These are phyloP conservation scores for Aphyosemion australe DNA, from an alignment of 2,113 vertebrate species.

Conservation along the genomic window DNA sequence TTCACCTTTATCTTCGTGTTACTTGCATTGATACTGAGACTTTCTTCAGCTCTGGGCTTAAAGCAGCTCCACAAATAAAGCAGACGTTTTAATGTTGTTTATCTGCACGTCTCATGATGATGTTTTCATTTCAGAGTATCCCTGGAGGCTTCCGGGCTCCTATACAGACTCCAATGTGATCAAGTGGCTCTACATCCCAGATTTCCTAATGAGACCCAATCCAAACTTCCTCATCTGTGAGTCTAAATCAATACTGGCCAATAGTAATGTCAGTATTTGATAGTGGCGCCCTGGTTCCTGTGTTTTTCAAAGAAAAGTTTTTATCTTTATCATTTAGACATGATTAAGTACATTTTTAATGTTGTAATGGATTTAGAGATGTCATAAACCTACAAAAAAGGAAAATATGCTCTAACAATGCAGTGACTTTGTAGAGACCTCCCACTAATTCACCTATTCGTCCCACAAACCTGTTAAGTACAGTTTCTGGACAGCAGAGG, in stretches of 20 bases:
- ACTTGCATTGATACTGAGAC: background rate
- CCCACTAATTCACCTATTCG: too few relatives aligned
- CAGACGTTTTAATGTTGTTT: constrained; percentile 1
- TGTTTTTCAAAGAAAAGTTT: too few relatives aligned
- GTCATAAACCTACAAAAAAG: too few relatives aligned
- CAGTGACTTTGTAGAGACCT: too few relatives aligned
- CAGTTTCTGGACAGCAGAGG: too few relatives aligned
- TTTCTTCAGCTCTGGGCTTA: background rate
- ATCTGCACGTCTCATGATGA: background rate
- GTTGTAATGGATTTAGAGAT: too few relatives aligned
- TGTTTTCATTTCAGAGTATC: constrained; percentile 85
- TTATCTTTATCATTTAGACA: too few relatives aligned
- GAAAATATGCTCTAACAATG: too few relatives aligned
- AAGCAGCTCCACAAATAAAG: background rate
- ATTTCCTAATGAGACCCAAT: constrained; percentile 88
- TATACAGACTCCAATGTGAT: constrained; percentile 91
- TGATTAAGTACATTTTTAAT: too few relatives aligned
- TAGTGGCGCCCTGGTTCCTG: too few relatives aligned
- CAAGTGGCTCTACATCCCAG: constrained; percentile 97
- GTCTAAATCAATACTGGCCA: constrained; percentile 1
- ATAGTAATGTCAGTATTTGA: too few relatives aligned
- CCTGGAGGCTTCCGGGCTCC: constrained; percentile 89
- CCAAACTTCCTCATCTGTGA: constrained; percentile 93
- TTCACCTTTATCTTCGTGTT: background rate
- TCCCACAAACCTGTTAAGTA: too few relatives aligned